These are phyloP conservation scores for Donacobius atricapilla DNA, from an alignment of 2,113 vertebrate genomes.

Conservation along the genomic window DNA sequence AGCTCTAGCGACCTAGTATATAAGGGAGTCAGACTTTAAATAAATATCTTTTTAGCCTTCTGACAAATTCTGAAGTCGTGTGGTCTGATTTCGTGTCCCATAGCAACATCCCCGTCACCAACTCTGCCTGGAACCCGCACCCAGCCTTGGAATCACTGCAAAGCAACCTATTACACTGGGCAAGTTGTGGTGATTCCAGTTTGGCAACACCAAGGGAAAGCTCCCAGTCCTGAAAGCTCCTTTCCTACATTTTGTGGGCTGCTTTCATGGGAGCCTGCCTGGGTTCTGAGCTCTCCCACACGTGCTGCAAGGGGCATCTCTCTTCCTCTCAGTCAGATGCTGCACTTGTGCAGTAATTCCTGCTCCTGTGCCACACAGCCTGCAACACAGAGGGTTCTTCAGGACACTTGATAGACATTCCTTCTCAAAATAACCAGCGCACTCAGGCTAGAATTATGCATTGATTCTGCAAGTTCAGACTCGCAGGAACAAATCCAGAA, in stretches of 20 bases:
- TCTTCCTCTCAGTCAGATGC: neutral
- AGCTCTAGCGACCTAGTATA: too few species aligned
- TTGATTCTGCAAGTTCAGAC: neutral
- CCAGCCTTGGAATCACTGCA: neutral
- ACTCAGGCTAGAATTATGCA: neutral
- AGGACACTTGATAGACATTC: neutral
- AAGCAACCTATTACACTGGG: neutral
- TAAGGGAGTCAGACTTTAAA: too few species aligned
- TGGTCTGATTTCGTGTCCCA: too few species aligned
- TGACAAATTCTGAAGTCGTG: too few species aligned
- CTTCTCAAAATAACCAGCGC: neutral
- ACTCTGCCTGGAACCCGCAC: neutral
- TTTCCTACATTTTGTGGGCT: neutral
- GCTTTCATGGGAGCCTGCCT: neutral
- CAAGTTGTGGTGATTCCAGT: neutral
- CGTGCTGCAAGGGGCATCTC: neutral
- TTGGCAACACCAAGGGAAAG: neutral
- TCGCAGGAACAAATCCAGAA: constrained; percentile 1
- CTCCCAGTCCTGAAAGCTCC: neutral
- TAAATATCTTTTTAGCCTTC: too few species aligned
- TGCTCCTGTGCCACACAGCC: neutral
- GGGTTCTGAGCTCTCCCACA: neutral
- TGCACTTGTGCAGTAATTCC: neutral
- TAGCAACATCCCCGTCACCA: too few species aligned
- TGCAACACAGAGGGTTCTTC: neutral